phyloP scores from a whole-genome alignment of 1,140 invertebrate genomes.

The Carcinoscorpius rotundicauda region DNA sequence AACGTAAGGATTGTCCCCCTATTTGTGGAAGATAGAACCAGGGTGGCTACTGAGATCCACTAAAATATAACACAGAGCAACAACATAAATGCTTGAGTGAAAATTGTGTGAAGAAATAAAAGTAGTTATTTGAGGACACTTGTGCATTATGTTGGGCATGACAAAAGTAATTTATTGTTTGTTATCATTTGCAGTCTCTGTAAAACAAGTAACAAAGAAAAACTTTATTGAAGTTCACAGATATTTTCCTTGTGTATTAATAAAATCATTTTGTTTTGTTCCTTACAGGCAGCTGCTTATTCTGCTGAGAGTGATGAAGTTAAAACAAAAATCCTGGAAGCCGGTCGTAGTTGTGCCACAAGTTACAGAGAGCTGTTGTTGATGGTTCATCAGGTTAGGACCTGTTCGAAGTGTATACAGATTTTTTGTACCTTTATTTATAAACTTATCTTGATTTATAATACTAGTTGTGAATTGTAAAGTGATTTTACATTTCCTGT shows the following conservation, averaged over 20 bases:
- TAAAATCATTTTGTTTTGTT: slow-evolving; percentile 5
- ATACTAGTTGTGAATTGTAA: neutral
- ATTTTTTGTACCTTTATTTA: slow-evolving; percentile 4
- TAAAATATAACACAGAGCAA: too few relatives aligned
- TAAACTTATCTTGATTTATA: too few relatives aligned
- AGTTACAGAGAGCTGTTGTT: slow-evolving; percentile 78
- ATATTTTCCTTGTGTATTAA: neutral
- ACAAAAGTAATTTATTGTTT: too few relatives aligned
- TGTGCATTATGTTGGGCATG: too few relatives aligned
- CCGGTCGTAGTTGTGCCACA: slow-evolving; percentile 68
- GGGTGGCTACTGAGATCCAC: too few relatives aligned
- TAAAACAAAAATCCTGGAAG: slow-evolving; percentile 55
- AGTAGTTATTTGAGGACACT: too few relatives aligned
- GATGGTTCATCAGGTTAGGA: slow-evolving; percentile 55
- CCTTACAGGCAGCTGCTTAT: slow-evolving; percentile 57
- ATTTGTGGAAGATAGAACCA: too few relatives aligned
- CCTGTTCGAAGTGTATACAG: neutral
- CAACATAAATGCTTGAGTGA: too few relatives aligned
- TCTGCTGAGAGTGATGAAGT: slow-evolving; percentile 74
- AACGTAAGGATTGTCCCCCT: too few relatives aligned
- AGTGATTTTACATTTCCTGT: neutral
- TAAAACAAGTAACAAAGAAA: too few relatives aligned
- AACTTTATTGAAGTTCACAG: neutral
- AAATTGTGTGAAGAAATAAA: too few relatives aligned
- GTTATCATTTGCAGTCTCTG: too few relatives aligned